These are phyloP conservation scores for Trogon melanurus DNA, from an alignment of 2,113 vertebrate genomes.

Conservation along the genomic window DNA sequence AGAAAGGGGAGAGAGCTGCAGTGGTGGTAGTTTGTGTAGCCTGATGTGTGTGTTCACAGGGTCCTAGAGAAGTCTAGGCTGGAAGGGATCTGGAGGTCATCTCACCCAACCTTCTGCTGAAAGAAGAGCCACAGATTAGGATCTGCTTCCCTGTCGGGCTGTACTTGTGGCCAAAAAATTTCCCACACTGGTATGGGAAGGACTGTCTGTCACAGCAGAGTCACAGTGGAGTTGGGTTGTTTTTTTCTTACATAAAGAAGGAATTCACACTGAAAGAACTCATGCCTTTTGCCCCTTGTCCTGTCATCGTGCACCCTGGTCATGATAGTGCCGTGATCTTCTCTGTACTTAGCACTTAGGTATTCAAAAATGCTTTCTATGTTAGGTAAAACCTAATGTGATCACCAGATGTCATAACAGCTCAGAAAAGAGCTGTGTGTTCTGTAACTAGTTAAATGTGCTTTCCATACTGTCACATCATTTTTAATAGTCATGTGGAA, in stretches of 20 bases:
- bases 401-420: background rate
- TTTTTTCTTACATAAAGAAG: background rate
- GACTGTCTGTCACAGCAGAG: too few species aligned
- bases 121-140: accelerated
- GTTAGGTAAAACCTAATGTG: background rate
- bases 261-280: background rate
- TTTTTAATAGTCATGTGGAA: background rate
- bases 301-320: background rate
- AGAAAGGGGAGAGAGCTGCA: background rate
- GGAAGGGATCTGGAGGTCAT: background rate
- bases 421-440: background rate
- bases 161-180: background rate
- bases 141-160: background rate
- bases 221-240: too few species aligned
- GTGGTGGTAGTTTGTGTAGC: accelerated
- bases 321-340: too few species aligned
- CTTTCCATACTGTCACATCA: background rate
- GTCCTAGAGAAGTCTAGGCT: background rate
- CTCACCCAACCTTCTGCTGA: background rate
- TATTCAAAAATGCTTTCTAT: background rate
- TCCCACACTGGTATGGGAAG: background rate
- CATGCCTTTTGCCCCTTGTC: background rate
- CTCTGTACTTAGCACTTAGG: background rate
- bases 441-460: background rate
- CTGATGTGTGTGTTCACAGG: background rate